Percentiles rank a stretch among this genome's conserved stretches.
These are phyloP conservation scores for Automeris io DNA, from an alignment of 2,888 invertebrate species.

Conservation along the genomic window DNA sequence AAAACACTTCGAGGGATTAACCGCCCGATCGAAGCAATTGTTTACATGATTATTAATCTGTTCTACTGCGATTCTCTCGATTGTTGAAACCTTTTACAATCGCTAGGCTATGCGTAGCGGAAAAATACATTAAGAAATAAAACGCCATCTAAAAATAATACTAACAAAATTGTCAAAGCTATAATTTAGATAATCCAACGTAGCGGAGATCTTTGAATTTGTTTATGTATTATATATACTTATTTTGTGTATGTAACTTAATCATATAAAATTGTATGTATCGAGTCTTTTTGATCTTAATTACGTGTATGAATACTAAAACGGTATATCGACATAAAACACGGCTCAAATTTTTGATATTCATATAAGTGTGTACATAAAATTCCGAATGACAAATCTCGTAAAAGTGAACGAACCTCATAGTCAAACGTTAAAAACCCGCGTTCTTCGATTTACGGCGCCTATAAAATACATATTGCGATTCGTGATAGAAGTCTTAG, in stretches of 20 bases:
- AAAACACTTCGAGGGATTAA: no score
- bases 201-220: no score
- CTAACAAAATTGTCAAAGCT: no score
- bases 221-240: neutral
- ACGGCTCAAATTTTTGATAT: slow-evolving; percentile 1
- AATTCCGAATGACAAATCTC: slow-evolving; percentile 59
- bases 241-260: neutral
- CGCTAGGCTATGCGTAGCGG: no score
- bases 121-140: no score
- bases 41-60: no score
- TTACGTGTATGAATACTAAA: neutral
- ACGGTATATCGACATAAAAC: neutral
- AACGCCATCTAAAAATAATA: no score
- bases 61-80: no score
- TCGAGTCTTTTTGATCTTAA: neutral
- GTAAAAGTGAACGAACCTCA: slow-evolving; percentile 64
- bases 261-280: neutral
- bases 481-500: slow-evolving; percentile 67
- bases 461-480: slow-evolving; percentile 75
- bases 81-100: no score
- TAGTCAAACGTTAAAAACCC: slow-evolving; percentile 72
- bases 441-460: slow-evolving; percentile 67
- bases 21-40: no score
- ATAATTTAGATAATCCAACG: no score
- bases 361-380: slow-evolving; percentile 29